Evolutionary conservation across 2,113 vertebrate species (phyloP).

Genomic region (Lycocorax pyrrhopterus): DNA sequence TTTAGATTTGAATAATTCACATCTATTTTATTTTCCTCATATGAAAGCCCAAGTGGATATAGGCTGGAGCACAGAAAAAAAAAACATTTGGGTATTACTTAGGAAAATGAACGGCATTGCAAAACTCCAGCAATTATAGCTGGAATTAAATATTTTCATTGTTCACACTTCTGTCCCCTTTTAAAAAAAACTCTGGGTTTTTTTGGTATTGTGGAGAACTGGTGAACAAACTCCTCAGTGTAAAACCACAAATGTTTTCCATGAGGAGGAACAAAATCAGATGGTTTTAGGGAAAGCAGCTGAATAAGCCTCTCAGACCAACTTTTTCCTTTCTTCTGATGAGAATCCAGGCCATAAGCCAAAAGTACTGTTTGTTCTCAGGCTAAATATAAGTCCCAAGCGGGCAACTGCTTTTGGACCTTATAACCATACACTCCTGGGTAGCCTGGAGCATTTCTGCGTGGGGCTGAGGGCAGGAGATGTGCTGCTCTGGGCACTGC

Average conservation of each 20-base stretch:
- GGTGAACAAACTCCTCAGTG: fast-evolving
- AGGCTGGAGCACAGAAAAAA: background rate
- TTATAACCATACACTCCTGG: fast-evolving
- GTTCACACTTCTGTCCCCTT: background rate
- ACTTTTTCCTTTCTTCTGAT: background rate
- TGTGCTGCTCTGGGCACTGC: background rate
- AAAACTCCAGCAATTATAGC: constrained; percentile 37
- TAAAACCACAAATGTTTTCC: background rate
- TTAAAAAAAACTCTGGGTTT: background rate
- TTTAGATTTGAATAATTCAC: background rate
- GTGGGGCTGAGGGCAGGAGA: background rate
- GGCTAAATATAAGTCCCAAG: background rate
- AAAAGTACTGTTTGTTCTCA: constrained; percentile 17
- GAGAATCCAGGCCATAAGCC: background rate
- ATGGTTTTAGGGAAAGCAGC: background rate
- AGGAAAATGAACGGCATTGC: constrained; percentile 1
- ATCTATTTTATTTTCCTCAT: background rate
- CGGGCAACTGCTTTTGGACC: background rate
- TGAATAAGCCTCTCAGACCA: background rate
- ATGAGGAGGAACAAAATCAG: background rate
- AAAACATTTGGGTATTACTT: constrained; percentile 10
- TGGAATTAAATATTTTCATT: constrained; percentile 21
- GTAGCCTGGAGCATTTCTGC: background rate
- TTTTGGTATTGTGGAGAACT: background rate
- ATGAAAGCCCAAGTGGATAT: background rate